Percentiles rank a stretch among this genome's conserved stretches.
phyloP scores from a whole-genome alignment of 1,140 invertebrate species.

The Drosophila orena region DNA sequence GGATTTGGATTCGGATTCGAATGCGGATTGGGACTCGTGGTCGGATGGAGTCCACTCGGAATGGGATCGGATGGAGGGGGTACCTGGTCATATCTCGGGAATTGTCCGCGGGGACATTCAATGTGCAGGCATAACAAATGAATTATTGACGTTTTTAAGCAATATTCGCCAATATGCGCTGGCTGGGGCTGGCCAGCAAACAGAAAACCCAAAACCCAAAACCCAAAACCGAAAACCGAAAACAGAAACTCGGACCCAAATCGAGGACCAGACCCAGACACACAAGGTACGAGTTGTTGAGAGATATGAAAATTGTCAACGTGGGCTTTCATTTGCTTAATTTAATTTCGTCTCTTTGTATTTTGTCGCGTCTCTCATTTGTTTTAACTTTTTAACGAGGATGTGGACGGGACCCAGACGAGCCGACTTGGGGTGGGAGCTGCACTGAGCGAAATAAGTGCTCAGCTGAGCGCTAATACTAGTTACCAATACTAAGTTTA shows the following conservation, averaged over 20 bases:
- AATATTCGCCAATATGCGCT: slow-evolving; percentile 81
- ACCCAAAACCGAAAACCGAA: slow-evolving; percentile 6
- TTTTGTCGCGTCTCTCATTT: slow-evolving; percentile 77
- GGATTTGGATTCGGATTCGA: slow-evolving; percentile 1
- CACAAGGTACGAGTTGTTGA: slow-evolving; percentile 30
- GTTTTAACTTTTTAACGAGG: slow-evolving; percentile 74
- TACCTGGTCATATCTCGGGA: slow-evolving; percentile 65
- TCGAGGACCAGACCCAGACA: slow-evolving; percentile 36
- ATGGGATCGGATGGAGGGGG: neutral
- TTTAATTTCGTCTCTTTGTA: slow-evolving; percentile 75
- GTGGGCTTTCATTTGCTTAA: slow-evolving; percentile 82
- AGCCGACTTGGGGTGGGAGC: slow-evolving; percentile 12
- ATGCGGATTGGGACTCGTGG: neutral
- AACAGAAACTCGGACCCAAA: slow-evolving; percentile 15
- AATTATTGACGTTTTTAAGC: slow-evolving; percentile 85
- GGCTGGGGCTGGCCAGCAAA: neutral
- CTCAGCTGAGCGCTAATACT: no score
- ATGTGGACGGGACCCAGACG: slow-evolving; percentile 50
- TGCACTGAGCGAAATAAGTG: slow-evolving; percentile 2
- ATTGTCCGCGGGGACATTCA: slow-evolving; percentile 67
- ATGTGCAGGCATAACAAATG: slow-evolving; percentile 85
- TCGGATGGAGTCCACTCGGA: neutral
- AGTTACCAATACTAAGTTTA: no score
- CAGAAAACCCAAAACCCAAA: slow-evolving; percentile 2
- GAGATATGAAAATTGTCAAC: slow-evolving; percentile 84